Conservation (phyloP, 30 jellyfish, hydroid and myxozoan genomes). For the Turritopsis rubra region DNA sequence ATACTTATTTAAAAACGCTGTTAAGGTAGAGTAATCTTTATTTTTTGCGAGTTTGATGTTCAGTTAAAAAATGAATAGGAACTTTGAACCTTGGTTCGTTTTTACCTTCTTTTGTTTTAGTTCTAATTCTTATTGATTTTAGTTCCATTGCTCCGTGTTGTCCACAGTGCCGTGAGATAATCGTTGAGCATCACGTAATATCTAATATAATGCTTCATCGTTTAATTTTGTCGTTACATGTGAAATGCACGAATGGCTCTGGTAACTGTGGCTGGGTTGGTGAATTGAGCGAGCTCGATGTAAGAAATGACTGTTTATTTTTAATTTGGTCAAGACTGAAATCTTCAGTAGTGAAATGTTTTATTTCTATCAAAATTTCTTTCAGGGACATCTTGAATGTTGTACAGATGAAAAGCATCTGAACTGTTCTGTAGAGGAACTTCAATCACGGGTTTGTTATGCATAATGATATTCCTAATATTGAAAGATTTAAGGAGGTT, state of each 20-base stretch:
- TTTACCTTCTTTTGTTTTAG: not conserved
- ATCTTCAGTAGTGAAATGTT: not conserved
- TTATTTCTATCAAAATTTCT: not conserved
- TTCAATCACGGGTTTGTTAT: not conserved
- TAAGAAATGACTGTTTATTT: not conserved
- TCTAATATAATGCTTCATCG: slow-evolving; percentile 37
- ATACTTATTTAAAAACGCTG: too few relatives aligned
- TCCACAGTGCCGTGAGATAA: slow-evolving; percentile 46
- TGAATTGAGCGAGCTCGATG: slow-evolving; percentile 21
- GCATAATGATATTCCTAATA: too few relatives aligned
- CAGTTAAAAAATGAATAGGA: not conserved
- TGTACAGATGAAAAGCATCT: not conserved
- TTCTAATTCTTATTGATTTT: too few relatives aligned
- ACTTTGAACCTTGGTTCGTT: too few relatives aligned
- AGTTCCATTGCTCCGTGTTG: slow-evolving; percentile 15
- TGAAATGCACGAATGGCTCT: slow-evolving; percentile 5
- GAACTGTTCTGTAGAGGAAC: not conserved
- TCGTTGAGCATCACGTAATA: slow-evolving; percentile 9
- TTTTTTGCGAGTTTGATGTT: too few relatives aligned
- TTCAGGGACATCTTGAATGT: not conserved
- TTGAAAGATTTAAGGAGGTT: too few relatives aligned
- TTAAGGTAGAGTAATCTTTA: too few relatives aligned
- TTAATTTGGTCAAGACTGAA: not conserved
- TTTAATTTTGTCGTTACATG: slow-evolving; percentile 14
- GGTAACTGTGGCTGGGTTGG: slow-evolving; percentile 25